Evolutionary conservation across 2,888 invertebrate genomes (phyloP).

Genomic region (Anarsia innoxiella): DNA sequence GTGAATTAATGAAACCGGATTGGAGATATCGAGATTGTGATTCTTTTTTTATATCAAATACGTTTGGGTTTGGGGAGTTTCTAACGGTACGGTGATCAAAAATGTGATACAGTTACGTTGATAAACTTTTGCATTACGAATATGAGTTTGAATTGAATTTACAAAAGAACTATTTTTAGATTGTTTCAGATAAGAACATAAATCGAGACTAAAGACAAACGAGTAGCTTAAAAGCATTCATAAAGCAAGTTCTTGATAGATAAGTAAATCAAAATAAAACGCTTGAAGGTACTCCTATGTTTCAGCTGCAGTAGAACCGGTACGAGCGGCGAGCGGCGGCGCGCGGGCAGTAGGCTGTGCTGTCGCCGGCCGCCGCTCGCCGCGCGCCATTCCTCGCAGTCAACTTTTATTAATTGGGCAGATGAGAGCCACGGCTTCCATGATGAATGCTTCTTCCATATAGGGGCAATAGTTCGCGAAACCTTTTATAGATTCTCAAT

Average conservation of each 20-base stretch:
- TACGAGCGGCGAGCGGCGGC: slow-evolving; percentile 29
- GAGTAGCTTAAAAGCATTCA: slow-evolving; percentile 6
- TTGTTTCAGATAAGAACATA: too few relatives aligned
- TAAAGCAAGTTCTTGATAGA: slow-evolving; percentile 35
- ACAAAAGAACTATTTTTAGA: too few relatives aligned
- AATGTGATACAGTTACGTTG: slow-evolving; percentile 6
- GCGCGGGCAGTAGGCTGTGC: slow-evolving; percentile 41
- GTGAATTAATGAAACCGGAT: slow-evolving; percentile 40
- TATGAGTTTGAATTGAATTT: too few relatives aligned
- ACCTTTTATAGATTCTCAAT: slow-evolving; percentile 76
- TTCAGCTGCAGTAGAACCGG: slow-evolving; percentile 70
- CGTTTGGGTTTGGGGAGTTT: slow-evolving; percentile 4
- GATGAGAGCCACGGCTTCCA: slow-evolving; percentile 69
- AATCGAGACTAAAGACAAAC: slow-evolving; percentile 7
- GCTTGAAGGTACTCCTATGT: slow-evolving; percentile 40
- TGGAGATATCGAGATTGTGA: slow-evolving; percentile 20
- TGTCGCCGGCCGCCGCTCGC: slow-evolving; percentile 43
- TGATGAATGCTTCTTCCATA: slow-evolving; percentile 70
- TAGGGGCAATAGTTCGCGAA: slow-evolving; percentile 67
- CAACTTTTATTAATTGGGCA: slow-evolving; percentile 76
- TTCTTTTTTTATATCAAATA: slow-evolving; percentile 13
- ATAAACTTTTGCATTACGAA: slow-evolving; percentile 1
- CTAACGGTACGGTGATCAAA: slow-evolving; percentile 11
- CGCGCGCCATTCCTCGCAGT: slow-evolving; percentile 68
- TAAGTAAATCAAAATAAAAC: slow-evolving; percentile 73